These are phyloP conservation scores for Heliconius melpomene DNA, from an alignment of 1,140 invertebrate species.

Conservation along the genomic window DNA sequence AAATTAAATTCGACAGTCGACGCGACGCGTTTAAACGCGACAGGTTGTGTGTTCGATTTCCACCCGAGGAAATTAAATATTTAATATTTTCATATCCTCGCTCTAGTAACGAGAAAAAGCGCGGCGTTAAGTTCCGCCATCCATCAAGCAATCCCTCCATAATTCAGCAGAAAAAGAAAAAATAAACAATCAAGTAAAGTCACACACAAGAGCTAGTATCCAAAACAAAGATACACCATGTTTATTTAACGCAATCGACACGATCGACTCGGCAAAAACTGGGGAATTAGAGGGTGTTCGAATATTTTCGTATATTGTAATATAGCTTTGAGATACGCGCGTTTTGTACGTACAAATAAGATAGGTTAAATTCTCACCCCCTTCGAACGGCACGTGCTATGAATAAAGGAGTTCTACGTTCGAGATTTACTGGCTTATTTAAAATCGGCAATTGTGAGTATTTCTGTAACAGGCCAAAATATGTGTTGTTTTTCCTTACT, in stretches of 20 bases:
- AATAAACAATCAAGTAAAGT: background rate
- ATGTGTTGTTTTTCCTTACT: background rate
- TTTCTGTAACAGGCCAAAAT: background rate
- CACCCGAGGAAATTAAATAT: too few relatives aligned
- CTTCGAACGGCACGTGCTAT: slow-evolving; percentile 21
- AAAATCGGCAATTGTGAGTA: slow-evolving; percentile 11
- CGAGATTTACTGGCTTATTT: background rate
- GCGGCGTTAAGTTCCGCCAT: too few relatives aligned
- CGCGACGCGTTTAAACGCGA: too few relatives aligned
- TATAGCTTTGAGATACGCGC: slow-evolving; percentile 38
- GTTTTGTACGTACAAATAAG: slow-evolving; percentile 38
- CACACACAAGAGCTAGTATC: background rate
- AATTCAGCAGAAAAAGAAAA: too few relatives aligned
- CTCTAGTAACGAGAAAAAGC: too few relatives aligned
- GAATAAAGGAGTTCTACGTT: slow-evolving; percentile 26
- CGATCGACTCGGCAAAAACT: slow-evolving; percentile 11
- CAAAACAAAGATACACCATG: background rate
- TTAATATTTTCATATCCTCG: too few relatives aligned
- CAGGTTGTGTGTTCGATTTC: too few relatives aligned
- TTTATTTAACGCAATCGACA: slow-evolving; percentile 19
- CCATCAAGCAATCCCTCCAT: too few relatives aligned
- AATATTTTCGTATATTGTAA: slow-evolving; percentile 31
- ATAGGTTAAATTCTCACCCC: slow-evolving; percentile 37
- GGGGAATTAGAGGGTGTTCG: slow-evolving; percentile 7
- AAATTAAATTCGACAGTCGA: too few relatives aligned